Percentiles rank a stretch among this genome's conserved stretches.
Conservation (phyloP, 1,140 invertebrate genomes). For the Nephotettix cincticeps region DNA sequence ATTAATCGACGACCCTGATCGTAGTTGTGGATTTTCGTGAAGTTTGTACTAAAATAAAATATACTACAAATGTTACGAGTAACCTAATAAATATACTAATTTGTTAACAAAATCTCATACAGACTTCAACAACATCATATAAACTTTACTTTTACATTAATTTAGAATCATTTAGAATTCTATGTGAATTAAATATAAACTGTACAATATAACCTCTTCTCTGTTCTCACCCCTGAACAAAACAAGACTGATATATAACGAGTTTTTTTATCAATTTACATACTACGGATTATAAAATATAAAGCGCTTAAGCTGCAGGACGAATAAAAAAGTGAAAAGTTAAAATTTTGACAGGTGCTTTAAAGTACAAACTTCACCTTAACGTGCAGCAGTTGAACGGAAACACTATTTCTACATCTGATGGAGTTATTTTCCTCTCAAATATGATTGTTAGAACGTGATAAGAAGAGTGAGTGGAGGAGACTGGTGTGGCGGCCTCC, state of each 20-base stretch:
- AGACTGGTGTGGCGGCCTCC: not conserved
- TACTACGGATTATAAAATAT: not conserved
- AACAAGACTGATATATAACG: not conserved
- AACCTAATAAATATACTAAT: conserved; percentile 1
- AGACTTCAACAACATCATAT: conserved; percentile 14
- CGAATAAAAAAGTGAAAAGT: not conserved
- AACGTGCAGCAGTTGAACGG: not conserved
- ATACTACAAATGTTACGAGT: not conserved
- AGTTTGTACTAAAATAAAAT: conserved; percentile 20
- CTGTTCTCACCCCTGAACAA: not conserved
- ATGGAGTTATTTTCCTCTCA: not conserved
- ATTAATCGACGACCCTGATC: not conserved
- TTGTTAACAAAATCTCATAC: not conserved
- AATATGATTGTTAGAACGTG: conserved; percentile 1
- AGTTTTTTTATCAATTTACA: not conserved
- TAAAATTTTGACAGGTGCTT: not conserved
- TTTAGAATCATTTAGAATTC: conserved; percentile 21
- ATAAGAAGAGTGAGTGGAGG: not conserved
- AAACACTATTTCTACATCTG: conserved; percentile 11
- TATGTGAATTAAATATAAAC: conserved; percentile 18
- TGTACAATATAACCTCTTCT: not conserved
- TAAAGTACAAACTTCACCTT: conserved; percentile 19
- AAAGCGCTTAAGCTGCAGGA: not conserved
- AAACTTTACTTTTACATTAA: conserved; percentile 23
- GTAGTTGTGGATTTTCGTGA: conserved; percentile 18